A percentile compares a stretch with the other conserved stretches of the same genome.
Conservation (phyloP, 37 sponge, comb jelly and placozoan genomes). For the Eunapius fragilis region DNA sequence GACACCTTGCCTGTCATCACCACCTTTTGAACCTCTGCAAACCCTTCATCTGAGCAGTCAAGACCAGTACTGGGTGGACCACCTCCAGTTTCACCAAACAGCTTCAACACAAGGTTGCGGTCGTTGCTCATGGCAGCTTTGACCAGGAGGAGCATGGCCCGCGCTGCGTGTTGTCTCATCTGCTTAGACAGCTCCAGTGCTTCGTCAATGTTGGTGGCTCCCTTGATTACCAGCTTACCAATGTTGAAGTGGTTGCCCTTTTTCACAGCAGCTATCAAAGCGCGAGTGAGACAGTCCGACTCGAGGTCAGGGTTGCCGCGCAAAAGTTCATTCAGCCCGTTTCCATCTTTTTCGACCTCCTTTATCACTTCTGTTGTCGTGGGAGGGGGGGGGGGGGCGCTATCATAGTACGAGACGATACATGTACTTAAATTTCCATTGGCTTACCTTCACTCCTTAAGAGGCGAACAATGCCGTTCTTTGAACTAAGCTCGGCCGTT, state of each 20-base stretch:
- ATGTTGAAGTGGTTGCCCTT: conserved; percentile 58
- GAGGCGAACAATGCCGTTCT: conserved; percentile 42
- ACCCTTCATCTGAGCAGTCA: conserved; percentile 28
- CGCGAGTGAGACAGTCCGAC: conserved; percentile 55
- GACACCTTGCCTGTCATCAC: conserved; percentile 56
- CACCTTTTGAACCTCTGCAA: conserved; percentile 53
- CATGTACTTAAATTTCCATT: background rate
- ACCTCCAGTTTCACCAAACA: conserved; percentile 51
- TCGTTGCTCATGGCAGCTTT: conserved; percentile 58
- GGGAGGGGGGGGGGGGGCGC: background rate
- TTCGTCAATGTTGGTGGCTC: conserved; percentile 38
- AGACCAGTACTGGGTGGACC: background rate
- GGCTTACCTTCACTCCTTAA: conserved; percentile 60
- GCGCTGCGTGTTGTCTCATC: conserved; percentile 39
- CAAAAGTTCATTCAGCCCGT: conserved; percentile 55
- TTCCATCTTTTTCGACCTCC: conserved; percentile 67
- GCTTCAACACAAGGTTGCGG: conserved; percentile 47
- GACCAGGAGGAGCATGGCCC: conserved; percentile 66
- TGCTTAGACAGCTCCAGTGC: conserved; percentile 37
- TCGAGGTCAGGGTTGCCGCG: conserved; percentile 41
- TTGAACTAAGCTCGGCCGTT: conserved; percentile 73
- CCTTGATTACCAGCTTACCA: conserved; percentile 72
- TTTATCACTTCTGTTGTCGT: conserved; percentile 59
- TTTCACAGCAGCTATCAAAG: conserved; percentile 57
- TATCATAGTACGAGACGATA: background rate